Evolutionary conservation across 1,140 invertebrate species (phyloP), one percentile per base, ranked within the genome.

Genomic region (Ceratina japonica): DNA sequence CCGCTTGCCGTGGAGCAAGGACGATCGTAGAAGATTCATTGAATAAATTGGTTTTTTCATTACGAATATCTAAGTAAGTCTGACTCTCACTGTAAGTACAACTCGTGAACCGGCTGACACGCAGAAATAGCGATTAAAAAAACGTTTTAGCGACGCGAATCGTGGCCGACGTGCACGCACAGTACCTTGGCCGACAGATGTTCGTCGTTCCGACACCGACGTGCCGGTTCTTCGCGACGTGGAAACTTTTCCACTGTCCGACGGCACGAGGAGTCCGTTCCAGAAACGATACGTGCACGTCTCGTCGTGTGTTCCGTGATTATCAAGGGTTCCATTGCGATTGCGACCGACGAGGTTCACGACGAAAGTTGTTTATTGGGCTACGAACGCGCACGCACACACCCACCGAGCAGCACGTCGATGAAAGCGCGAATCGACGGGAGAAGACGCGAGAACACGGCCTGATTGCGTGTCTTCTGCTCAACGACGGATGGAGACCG

Each of bases 121-220:
- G 52, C 37, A 68, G 13, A 69, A 70, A 83, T 83, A 69, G 44
- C 81, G 31, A 74, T 82, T 44, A n/a, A 27, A 51, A 58, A 66
- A 69, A 69, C 18, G 31, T 24, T 75, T 27, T 56, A 20, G 51
- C 62, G 56, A 82, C 61, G 44, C 20, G 24, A 7, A 44, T 44
- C 37, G 10, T 13, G 49, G 24, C 15, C 13, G 52, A 15, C 12
- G 16, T 54, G 63, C 66, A 44, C 58, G 58, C 80, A n/a, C 24
- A 52, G 61, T 56, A 44, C 13, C 27, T 56, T 37, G 24, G 51
- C 13, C 61, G 62, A 73, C 81, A 72, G 74, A 82, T 82, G 74
- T 63, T 82, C 37, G 66, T 54, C 16, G 16, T 51, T n/a, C 54
- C 62, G 54, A 18, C 20, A 31, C 27, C 27, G 27, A 31, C 27